Conservation (phyloP, 2,113 vertebrate species). For the Xyliphius kryptos region DNA sequence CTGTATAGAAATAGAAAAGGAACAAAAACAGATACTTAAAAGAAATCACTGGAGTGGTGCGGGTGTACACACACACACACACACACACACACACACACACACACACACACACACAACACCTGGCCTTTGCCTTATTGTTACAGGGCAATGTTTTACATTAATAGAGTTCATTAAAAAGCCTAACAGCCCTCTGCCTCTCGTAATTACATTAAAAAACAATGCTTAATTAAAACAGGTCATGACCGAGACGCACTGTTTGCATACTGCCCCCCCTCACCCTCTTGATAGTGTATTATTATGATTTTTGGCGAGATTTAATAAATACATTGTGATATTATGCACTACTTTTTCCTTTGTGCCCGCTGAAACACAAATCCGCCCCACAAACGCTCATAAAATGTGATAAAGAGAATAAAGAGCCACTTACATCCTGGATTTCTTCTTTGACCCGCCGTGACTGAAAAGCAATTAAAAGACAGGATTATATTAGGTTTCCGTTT, state of each 20-base stretch:
- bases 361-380: not conserved
- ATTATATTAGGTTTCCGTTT: slow-evolving; percentile 28
- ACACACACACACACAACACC: too few species aligned
- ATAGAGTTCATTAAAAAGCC: slow-evolving; percentile 35
- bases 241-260: slow-evolving; percentile 9
- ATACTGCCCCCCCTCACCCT: not conserved
- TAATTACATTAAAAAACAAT: slow-evolving; percentile 43
- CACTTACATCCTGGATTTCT: slow-evolving; percentile 65
- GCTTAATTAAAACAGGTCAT: slow-evolving; percentile 29
- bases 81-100: too few species aligned
- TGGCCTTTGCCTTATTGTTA: too few species aligned
- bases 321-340: too few species aligned
- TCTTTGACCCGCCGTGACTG: slow-evolving; percentile 91
- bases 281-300: slow-evolving; percentile 7
- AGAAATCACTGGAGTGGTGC: too few species aligned
- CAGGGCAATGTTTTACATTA: too few species aligned
- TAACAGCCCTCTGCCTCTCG: slow-evolving; percentile 17
- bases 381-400: not conserved
- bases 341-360: too few species aligned
- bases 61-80: too few species aligned
- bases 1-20: too few species aligned
- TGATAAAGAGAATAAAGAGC: not conserved
- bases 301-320: too few species aligned
- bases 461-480: slow-evolving; percentile 58
- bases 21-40: too few species aligned